Conservation (phyloP, 1,140 invertebrate species). For the Thrips palmi region DNA sequence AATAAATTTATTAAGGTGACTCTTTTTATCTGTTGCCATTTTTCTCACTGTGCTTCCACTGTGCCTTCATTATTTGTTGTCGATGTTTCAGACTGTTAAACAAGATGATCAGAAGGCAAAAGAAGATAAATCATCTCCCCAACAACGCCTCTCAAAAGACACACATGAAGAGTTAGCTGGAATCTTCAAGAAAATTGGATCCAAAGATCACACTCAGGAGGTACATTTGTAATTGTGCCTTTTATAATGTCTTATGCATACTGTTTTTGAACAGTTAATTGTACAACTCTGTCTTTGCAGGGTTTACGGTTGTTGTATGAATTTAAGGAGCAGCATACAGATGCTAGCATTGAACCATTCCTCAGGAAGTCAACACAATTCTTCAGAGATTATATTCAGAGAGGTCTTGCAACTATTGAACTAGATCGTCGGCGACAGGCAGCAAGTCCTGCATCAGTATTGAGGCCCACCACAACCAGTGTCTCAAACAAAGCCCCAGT, state of each 20-base stretch:
- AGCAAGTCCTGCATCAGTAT: too few relatives aligned
- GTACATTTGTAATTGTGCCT: constrained; percentile 19
- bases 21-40: too few relatives aligned
- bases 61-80: too few relatives aligned
- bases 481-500: too few relatives aligned
- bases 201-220: constrained; percentile 71
- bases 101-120: too few relatives aligned
- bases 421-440: constrained; percentile 22
- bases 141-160: constrained; percentile 42
- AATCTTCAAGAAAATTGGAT: constrained; percentile 85
- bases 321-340: constrained; percentile 74
- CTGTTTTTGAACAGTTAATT: background rate
- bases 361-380: constrained; percentile 73
- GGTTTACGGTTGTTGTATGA: constrained; percentile 76
- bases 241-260: background rate
- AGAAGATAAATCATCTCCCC: too few relatives aligned
- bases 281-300: constrained; percentile 19
- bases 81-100: too few relatives aligned
- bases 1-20: too few relatives aligned
- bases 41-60: too few relatives aligned
- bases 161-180: constrained; percentile 70
- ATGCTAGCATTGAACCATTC: constrained; percentile 80
- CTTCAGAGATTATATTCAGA: constrained; percentile 83
- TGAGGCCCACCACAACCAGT: too few relatives aligned
- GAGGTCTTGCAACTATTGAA: constrained; percentile 67